Evolutionary conservation across 2,113 vertebrate genomes (phyloP).

Genomic region (Setophaga kirtlandii): DNA sequence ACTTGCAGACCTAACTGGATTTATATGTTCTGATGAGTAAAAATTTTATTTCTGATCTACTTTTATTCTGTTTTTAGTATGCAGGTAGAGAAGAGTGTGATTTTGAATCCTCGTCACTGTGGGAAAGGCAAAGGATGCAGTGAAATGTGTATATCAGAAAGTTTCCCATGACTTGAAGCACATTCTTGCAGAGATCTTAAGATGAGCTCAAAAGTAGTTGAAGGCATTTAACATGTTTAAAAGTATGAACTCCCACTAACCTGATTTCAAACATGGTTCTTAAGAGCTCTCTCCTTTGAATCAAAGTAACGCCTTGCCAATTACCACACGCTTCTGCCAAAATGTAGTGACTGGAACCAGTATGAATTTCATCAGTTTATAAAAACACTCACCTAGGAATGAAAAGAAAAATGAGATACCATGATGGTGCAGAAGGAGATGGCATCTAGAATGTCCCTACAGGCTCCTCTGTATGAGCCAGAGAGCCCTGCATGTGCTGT

Average conservation of each 20-base stretch:
- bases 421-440: not conserved
- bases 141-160: not conserved
- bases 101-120: not conserved
- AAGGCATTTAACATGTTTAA: not conserved
- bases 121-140: not conserved
- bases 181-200: not conserved
- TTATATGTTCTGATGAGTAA: not conserved
- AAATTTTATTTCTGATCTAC: not conserved
- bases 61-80: not conserved
- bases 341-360: not conserved
- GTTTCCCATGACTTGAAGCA: not conserved
- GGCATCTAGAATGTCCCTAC: not conserved
- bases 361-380: not conserved
- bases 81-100: not conserved
- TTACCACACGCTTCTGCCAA: conserved; percentile 1
- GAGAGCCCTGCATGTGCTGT: accelerated
- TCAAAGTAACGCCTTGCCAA: not conserved
- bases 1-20: not conserved
- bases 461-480: not conserved
- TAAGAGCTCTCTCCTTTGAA: not conserved
- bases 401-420: not conserved
- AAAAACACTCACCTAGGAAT: not conserved
- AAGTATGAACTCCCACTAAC: not conserved
- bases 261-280: not conserved
- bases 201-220: not conserved